Conservation (phyloP, 2,888 invertebrate species). For the Drosophila kokeensis region DNA sequence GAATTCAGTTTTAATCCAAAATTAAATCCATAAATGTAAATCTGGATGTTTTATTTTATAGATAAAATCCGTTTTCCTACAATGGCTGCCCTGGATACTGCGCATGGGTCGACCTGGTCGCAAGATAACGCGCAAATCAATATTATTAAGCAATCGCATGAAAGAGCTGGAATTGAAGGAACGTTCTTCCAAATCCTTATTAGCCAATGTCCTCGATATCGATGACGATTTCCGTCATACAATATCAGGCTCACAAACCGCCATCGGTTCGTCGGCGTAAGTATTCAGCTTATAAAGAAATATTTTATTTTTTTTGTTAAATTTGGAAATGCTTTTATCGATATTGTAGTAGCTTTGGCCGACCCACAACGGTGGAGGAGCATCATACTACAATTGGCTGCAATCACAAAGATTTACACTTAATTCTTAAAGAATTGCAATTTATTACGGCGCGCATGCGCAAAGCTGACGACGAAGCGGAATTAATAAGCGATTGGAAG, state of each 20-base stretch:
- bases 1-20: neutral
- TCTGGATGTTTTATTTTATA: conserved; percentile 83
- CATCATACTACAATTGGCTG: conserved; percentile 88
- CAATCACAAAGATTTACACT: conserved; percentile 94
- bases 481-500: conserved; percentile 98
- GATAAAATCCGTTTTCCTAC: conserved; percentile 97
- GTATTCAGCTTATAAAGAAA: conserved; percentile 50
- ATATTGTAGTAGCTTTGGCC: conserved; percentile 87
- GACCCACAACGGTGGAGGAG: conserved; percentile 92
- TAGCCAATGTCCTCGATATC: conserved; percentile 97
- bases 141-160: conserved; percentile 95
- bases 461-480: conserved; percentile 96
- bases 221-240: conserved; percentile 96
- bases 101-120: conserved; percentile 98
- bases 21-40: neutral
- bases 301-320: neutral
- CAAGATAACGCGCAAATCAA: conserved; percentile 95
- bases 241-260: conserved; percentile 86
- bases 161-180: conserved; percentile 96
- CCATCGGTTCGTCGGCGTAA: conserved; percentile 89
- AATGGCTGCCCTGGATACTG: conserved; percentile 98
- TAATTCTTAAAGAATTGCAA: conserved; percentile 96
- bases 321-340: neutral
- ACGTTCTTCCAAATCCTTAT: conserved; percentile 95
- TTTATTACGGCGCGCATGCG: conserved; percentile 97